Conservation (phyloP, 2,888 invertebrate species). For the Celastrina argiolus region DNA sequence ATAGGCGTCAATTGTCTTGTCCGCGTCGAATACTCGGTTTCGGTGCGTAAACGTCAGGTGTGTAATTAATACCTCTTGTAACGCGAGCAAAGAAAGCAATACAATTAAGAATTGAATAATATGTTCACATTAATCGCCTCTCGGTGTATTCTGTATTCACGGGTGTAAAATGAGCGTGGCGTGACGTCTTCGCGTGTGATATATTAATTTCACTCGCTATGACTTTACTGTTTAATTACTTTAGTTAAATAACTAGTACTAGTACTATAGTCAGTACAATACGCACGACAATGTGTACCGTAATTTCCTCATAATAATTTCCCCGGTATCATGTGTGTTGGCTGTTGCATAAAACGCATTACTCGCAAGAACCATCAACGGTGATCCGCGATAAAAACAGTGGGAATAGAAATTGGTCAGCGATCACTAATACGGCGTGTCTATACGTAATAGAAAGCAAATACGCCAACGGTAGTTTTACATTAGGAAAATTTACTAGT, state of each 20-base stretch:
- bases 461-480: conserved; percentile 13
- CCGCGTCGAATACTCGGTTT: conserved; percentile 17
- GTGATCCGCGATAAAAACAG: conserved; percentile 45
- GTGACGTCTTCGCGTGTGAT: conserved; percentile 59
- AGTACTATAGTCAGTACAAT: not conserved
- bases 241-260: not conserved
- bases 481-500: conserved; percentile 1
- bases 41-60: conserved; percentile 29
- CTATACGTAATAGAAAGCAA: conserved; percentile 24
- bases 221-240: conserved; percentile 23
- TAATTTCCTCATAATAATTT: conserved; percentile 22
- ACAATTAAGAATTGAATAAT: conserved; percentile 58
- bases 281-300: not conserved
- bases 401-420: conserved; percentile 56
- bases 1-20: conserved; percentile 22
- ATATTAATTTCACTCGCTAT: conserved; percentile 57
- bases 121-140: conserved; percentile 39
- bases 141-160: not conserved
- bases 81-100: conserved; percentile 58
- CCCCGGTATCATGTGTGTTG: conserved; percentile 38
- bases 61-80: conserved; percentile 29
- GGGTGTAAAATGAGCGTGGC: conserved; percentile 55
- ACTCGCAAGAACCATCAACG: conserved; percentile 35
- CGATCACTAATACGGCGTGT: conserved; percentile 23
- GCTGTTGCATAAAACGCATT: conserved; percentile 40